These are phyloP conservation scores for Chloroceryle inda DNA, from an alignment of 2,797 vertebrate genomes.

Conservation along the genomic window DNA sequence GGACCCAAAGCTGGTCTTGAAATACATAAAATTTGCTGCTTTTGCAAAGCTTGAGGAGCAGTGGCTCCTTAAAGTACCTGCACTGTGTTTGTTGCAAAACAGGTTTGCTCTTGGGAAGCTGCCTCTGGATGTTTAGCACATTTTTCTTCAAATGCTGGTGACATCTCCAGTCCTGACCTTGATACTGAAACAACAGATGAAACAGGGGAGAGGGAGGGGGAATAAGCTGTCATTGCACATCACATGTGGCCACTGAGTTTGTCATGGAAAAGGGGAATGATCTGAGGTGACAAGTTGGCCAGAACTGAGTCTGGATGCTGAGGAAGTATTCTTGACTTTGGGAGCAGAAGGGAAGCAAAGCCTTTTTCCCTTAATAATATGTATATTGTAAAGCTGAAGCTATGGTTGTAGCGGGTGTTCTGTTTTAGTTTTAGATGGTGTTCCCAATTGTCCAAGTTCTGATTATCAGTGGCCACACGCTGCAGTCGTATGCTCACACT, in stretches of 20 bases:
- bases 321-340: neutral
- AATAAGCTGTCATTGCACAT: neutral
- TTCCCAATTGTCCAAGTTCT: neutral
- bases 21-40: neutral
- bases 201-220: neutral
- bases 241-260: neutral
- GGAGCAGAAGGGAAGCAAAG: neutral
- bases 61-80: neutral
- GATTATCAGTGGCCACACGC: fast-evolving
- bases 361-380: neutral
- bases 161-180: neutral
- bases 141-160: neutral
- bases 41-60: neutral
- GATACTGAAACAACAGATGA: neutral
- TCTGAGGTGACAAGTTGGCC: neutral
- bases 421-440: fast-evolving
- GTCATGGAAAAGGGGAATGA: neutral
- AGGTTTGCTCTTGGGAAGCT: fast-evolving
- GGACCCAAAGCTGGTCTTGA: neutral
- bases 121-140: neutral
- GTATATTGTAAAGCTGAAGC: neutral
- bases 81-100: neutral
- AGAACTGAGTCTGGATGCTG: neutral
- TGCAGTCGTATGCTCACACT: fast-evolving
- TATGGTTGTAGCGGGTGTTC: neutral